Evolutionary conservation across 2,113 vertebrate genomes (phyloP), one percentile per base, ranked within the genome.

Genomic region (Otocyon megalotis): DNA sequence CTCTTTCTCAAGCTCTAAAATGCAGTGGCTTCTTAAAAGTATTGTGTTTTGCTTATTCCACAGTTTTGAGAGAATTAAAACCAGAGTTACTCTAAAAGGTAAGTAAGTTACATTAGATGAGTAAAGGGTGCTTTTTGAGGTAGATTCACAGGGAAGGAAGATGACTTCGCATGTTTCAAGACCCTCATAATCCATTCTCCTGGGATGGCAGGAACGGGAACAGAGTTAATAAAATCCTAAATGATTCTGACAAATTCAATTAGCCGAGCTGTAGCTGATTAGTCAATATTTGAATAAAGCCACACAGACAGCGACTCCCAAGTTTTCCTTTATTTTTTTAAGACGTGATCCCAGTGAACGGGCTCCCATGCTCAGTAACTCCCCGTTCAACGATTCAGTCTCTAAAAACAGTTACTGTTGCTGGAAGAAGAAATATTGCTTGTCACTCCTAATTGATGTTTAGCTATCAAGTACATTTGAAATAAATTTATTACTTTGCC

Each of bases 291-390:
- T 54, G 26, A 56, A 48, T 71, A 88, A 90, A 90, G 24, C 26
- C 72, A 35, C 63, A 83, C 54, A 83, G 32, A 43, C 62, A 83
- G 17, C 16, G 63, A 11, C 92, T 96, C 84, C 84, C 88, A 50
- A 67, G 15, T 97, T 90, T 77, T 69, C n/a, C 53, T 88, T 48
- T 90, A 86, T 88, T 95, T 62, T 94, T 93, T 74, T 96, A n/a
- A 93, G 71, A 71, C 80, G 26, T 67, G 2, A 48, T 37, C 4
- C 14, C 65, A 56, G 58, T 87, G 56, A 89, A 79, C 26, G 62
- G 15, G 88, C 8, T 71, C 77, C 30, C 16, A 17, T 86, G 8
- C 60, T 74, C 77, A 65, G 77, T 56, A 96, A 72, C 54, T 56
- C 37, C 28, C 67, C 10, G 37, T 30, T 71, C 50, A 20, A 11